A percentile compares a stretch with the other conserved stretches of the same genome.
phyloP scores from a whole-genome alignment of 2,113 vertebrate species.

The Rhombomys opimus region DNA sequence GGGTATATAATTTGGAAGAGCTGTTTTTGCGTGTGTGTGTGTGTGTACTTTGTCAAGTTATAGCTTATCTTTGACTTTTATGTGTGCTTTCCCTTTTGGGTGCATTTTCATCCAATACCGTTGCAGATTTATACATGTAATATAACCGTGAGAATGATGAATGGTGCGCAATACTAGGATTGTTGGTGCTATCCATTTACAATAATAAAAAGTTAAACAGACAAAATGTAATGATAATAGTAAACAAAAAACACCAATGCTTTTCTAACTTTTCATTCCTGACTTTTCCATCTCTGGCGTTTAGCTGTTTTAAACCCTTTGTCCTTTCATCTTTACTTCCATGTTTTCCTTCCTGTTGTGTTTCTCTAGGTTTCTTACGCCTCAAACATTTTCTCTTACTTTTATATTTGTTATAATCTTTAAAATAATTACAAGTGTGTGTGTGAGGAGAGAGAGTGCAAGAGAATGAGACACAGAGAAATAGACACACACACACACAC shows the following conservation, averaged over 20 bases:
- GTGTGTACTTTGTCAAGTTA: conserved; percentile 68
- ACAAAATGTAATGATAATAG: conserved; percentile 77
- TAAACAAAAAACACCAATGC: conserved; percentile 58
- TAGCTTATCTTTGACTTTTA: conserved; percentile 81
- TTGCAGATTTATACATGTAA: conserved; percentile 80
- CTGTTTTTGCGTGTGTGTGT: conserved; percentile 16
- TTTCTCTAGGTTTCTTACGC: neutral
- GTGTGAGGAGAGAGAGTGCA: neutral
- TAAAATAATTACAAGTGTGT: conserved; percentile 54
- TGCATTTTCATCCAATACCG: conserved; percentile 77
- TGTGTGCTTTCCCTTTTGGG: conserved; percentile 76
- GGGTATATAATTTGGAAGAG: conserved; percentile 71
- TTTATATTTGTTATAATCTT: conserved; percentile 63
- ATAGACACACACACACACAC: no score
- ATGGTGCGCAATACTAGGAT: conserved; percentile 53
- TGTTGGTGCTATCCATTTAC: conserved; percentile 73
- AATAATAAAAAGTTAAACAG: conserved; percentile 81
- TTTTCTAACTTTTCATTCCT: conserved; percentile 49
- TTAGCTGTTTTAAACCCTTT: conserved; percentile 15
- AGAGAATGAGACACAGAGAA: no score
- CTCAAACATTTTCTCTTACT: conserved; percentile 1
- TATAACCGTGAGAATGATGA: conserved; percentile 77
- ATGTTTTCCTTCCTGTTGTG: neutral
- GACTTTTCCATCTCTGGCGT: conserved; percentile 18
- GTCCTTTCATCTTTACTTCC: neutral